Percentiles rank a stretch among this genome's conserved stretches.
Evolutionary conservation across 1,140 invertebrate genomes (phyloP).

Genomic region (Cardiocondyla obscurior): DNA sequence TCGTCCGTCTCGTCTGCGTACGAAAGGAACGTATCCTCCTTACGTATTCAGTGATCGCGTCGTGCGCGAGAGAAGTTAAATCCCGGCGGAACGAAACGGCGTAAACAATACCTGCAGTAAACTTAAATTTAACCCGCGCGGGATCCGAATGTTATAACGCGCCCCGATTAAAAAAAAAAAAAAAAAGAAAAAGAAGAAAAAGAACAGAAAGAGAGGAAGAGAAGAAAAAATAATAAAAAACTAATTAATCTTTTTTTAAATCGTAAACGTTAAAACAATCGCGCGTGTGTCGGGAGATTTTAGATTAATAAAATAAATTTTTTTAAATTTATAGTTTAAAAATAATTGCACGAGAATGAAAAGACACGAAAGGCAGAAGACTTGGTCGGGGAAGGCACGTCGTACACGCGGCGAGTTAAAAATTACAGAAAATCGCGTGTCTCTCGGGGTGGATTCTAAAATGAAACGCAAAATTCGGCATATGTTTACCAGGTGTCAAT

Average conservation of each 20-base stretch:
- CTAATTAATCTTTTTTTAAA: background rate
- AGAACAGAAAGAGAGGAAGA: background rate
- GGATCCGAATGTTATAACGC: background rate
- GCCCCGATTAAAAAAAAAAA: background rate
- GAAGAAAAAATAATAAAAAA: background rate
- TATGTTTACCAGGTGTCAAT: constrained; percentile 78
- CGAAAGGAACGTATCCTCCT: constrained; percentile 32
- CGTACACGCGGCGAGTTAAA: background rate
- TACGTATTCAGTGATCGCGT: constrained; percentile 54
- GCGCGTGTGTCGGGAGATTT: no score
- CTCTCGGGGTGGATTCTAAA: background rate
- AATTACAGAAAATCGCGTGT: constrained; percentile 36
- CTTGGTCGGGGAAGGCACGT: no score
- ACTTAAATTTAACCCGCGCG: background rate
- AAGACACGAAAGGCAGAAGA: no score
- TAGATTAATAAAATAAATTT: no score
- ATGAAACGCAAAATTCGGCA: constrained; percentile 58
- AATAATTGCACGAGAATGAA: background rate
- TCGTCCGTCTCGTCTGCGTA: background rate
- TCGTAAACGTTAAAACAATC: no score
- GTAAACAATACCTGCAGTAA: constrained; percentile 42
- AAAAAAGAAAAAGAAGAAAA: background rate
- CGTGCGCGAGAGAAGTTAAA: constrained; percentile 48
- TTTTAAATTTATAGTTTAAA: no score
- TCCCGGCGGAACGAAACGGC: constrained; percentile 32